Evolutionary conservation across 1,140 invertebrate genomes (phyloP).

Genomic region (Protaetia brevitarsis): DNA sequence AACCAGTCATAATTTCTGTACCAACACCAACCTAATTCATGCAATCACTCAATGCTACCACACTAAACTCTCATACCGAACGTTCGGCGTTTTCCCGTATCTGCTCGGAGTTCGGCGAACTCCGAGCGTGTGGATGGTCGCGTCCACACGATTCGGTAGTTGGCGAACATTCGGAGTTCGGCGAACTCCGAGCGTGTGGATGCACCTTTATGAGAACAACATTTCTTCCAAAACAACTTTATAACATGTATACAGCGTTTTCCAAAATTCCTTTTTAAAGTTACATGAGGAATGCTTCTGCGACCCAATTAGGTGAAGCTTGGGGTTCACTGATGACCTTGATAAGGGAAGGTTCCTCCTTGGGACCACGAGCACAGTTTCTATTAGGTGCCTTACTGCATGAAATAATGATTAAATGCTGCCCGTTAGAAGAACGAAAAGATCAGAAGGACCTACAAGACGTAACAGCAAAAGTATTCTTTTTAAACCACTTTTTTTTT

Average conservation of each 20-base stretch:
- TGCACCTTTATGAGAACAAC: too few species aligned
- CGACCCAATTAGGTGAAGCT: slow-evolving; percentile 70
- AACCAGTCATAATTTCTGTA: too few species aligned
- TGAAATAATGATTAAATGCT: slow-evolving; percentile 82
- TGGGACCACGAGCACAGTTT: slow-evolving; percentile 78
- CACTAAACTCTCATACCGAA: too few species aligned
- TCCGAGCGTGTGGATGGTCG: too few species aligned
- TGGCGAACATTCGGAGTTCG: too few species aligned
- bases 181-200: too few species aligned
- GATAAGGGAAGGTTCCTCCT: slow-evolving; percentile 69
- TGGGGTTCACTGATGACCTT: slow-evolving; percentile 77
- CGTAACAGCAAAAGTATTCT: slow-evolving; percentile 61
- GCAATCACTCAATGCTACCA: too few species aligned
- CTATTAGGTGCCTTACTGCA: slow-evolving; percentile 76
- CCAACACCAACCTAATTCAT: too few species aligned
- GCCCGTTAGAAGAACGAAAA: slow-evolving; percentile 65
- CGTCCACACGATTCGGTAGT: too few species aligned
- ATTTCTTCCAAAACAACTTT: not conserved
- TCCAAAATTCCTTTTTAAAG: slow-evolving; percentile 51
- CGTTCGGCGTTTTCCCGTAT: too few species aligned
- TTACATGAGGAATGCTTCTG: slow-evolving; percentile 69
- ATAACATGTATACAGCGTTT: slow-evolving; percentile 4
- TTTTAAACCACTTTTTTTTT: not conserved
- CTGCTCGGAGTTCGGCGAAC: too few species aligned
- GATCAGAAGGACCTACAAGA: slow-evolving; percentile 81